Base-by-base conservation (phyloP, 2,888 invertebrate species). In the Dioctria rufipes region DNA sequence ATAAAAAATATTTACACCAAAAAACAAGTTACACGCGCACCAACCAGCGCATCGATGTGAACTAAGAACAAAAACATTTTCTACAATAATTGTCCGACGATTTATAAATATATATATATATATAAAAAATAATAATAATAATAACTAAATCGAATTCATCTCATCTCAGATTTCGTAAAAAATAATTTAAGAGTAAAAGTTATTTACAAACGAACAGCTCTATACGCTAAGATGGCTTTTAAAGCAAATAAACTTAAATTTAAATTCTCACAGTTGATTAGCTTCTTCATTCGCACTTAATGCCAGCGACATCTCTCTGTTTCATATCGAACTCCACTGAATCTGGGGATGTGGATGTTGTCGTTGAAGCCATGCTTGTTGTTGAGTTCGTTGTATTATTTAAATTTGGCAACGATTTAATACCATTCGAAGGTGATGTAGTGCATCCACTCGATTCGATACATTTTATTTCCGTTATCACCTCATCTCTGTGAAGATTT, bases 321-420 rank as follows among this genome's bases (percentile, higher is more conserved):
- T 88, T 81, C 58, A 87, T 88, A 82, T 87, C 84, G 83, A 86
- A 88, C 3, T 87, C 87, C 42, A 86, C 87, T 63, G 88, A 87
- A 65, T 88, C 87, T 2, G 87, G 87, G n/a, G 87, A 87, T 80
- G 85, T 83, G 54, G 87, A 87, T 40, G 86, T 86, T 54, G 85
- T 86, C 11, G 86, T 86, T 78, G 88, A 85, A 78, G 58, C 58
- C 71, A 42, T 77, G 40, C 65, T 81, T 81, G 80, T 80, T 25
- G 25, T 25, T 25, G 82, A 78, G 73, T 83, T 77, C 46, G 84
- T 80, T 82, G 82, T 79, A 58, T 82, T 83, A 25, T 25, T 25
- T 39, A 81, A 81, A 81, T 66, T 82, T 66, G 83, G 61, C 49
- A 71, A 81, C 60, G 60, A 11, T 51, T 79, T 79, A 3, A 51